Evolutionary conservation across 1,140 invertebrate genomes (phyloP).

Genomic region (Helicoverpa zea): DNA sequence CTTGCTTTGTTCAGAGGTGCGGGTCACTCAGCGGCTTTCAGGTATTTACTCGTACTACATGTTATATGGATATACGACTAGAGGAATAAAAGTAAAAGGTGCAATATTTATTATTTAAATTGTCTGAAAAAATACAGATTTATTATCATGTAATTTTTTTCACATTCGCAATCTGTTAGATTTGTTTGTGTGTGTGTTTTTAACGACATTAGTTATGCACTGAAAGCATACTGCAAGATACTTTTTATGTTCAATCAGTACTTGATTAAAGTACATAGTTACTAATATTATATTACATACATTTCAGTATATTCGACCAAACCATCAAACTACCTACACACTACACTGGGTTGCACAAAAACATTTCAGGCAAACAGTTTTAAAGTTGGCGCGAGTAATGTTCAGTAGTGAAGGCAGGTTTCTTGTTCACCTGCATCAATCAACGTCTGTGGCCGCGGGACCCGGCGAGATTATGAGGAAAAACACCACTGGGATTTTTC

Average conservation of each 20-base stretch:
- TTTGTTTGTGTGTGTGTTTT: too few relatives aligned
- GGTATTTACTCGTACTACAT: neutral
- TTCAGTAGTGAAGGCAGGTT: conserved; percentile 58
- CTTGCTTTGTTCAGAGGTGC: neutral
- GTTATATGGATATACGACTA: neutral
- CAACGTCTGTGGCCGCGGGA: conserved; percentile 73
- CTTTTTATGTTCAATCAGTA: too few relatives aligned
- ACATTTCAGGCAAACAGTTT: conserved; percentile 45
- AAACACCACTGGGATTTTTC: conserved; percentile 48
- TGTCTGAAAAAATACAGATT: too few relatives aligned
- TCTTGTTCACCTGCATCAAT: conserved; percentile 82
- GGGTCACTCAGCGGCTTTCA: neutral
- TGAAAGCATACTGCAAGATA: too few relatives aligned
- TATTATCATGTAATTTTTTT: too few relatives aligned
- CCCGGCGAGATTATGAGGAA: conserved; percentile 61
- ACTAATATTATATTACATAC: neutral
- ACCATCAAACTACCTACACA: neutral
- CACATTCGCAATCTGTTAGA: too few relatives aligned
- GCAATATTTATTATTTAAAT: too few relatives aligned
- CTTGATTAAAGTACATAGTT: neutral
- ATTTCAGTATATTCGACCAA: neutral
- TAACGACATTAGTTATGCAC: too few relatives aligned
- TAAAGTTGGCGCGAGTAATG: conserved; percentile 53
- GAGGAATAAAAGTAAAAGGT: too few relatives aligned
- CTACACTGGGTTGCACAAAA: neutral